phyloP scores from a whole-genome alignment of 2,113 vertebrate genomes.

The Amazona guildingii region DNA sequence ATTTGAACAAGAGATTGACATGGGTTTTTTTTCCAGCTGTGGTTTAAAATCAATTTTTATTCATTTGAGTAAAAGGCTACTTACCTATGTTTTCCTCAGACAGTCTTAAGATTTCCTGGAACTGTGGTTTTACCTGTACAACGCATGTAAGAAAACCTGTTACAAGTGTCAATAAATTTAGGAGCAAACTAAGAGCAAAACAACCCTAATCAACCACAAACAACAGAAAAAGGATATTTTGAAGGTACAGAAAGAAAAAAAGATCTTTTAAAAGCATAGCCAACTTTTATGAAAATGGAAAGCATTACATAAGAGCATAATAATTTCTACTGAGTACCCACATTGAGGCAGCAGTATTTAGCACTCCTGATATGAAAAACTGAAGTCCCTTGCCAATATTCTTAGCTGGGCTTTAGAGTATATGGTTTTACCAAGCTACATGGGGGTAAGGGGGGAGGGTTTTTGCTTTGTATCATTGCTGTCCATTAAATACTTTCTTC shows the following conservation, averaged over 20 bases:
- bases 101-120: constrained; percentile 96
- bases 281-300: not conserved
- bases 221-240: not conserved
- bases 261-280: not conserved
- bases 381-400: not conserved
- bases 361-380: not conserved
- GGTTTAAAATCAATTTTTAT: not conserved
- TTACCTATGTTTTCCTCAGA: constrained; percentile 98
- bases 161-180: not conserved
- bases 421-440: not conserved
- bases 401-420: not conserved
- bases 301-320: not conserved
- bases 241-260: not conserved
- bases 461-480: not conserved
- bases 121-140: constrained; percentile 94
- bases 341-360: not conserved
- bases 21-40: not conserved
- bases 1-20: not conserved
- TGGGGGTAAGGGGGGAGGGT: too few relatives aligned
- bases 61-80: constrained; percentile 35
- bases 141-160: constrained; percentile 30
- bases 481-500: not conserved
- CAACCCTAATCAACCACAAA: not conserved
- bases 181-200: not conserved
- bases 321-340: not conserved